These are phyloP conservation scores for Microctenopoma lineatum DNA, from an alignment of 2,797 vertebrate genomes.

Conservation along the genomic window DNA sequence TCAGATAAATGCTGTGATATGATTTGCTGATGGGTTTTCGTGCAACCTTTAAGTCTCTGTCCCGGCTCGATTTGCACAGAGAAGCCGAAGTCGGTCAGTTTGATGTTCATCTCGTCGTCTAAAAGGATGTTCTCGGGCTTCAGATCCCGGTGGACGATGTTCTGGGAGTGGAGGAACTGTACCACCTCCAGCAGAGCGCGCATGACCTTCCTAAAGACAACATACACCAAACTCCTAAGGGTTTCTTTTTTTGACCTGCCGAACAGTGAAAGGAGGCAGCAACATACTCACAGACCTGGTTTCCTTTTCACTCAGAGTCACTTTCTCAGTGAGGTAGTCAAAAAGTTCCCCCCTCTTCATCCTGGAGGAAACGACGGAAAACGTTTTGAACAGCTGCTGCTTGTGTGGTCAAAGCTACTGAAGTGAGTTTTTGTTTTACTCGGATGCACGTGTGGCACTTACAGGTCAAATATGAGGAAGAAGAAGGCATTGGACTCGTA, in stretches of 20 bases:
- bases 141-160: slow-evolving; percentile 95
- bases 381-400: not conserved
- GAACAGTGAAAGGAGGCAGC: not conserved
- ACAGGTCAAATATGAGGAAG: slow-evolving; percentile 98
- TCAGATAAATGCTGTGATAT: not conserved
- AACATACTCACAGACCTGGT: slow-evolving; percentile 86
- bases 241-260: not conserved
- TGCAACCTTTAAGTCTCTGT: slow-evolving; percentile 89
- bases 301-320: slow-evolving; percentile 96
- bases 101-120: slow-evolving; percentile 96
- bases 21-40: not conserved
- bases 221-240: not conserved
- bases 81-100: slow-evolving; percentile 97
- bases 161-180: slow-evolving; percentile 88
- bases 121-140: slow-evolving; percentile 98
- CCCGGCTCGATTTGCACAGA: slow-evolving; percentile 86
- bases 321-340: slow-evolving; percentile 98
- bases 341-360: slow-evolving; percentile 98
- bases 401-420: not conserved
- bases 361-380: slow-evolving; percentile 70
- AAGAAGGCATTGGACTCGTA: slow-evolving; percentile 95
- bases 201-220: slow-evolving; percentile 91
- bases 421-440: not conserved
- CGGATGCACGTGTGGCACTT: slow-evolving; percentile 74
- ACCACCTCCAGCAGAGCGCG: slow-evolving; percentile 93